Conservation (phyloP, 2,888 invertebrate genomes). For the Hydropsyche betteni region DNA sequence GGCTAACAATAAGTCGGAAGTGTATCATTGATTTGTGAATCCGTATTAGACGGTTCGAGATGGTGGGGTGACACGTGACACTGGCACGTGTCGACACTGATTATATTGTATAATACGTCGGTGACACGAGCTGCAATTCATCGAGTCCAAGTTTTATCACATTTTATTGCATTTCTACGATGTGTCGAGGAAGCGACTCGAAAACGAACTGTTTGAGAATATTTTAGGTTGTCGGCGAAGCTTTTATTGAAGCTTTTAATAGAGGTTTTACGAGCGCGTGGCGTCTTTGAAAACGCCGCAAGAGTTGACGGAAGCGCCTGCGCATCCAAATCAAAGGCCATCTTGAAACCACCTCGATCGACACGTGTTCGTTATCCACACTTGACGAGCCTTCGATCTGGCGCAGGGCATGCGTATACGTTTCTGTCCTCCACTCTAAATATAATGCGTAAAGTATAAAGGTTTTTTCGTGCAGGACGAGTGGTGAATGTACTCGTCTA, state of each 20-base stretch:
- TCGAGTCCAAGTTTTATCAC: too few species aligned
- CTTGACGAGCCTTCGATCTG: slow-evolving; percentile 4
- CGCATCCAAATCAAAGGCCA: slow-evolving; percentile 33
- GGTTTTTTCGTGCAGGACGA: too few species aligned
- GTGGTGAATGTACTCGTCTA: too few species aligned
- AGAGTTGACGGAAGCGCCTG: slow-evolving; percentile 1
- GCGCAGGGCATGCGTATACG: not conserved
- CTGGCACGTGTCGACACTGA: too few species aligned
- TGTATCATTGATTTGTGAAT: too few species aligned
- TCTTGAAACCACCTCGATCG: slow-evolving; percentile 25
- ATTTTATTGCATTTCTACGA: too few species aligned
- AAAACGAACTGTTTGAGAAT: slow-evolving; percentile 4
- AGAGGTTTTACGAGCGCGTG: slow-evolving; percentile 20
- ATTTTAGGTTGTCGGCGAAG: not conserved
- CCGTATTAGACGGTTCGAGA: too few species aligned
- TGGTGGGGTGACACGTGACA: too few species aligned
- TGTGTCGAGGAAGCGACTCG: not conserved
- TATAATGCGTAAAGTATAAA: too few species aligned
- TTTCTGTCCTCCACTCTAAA: not conserved
- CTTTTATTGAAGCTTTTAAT: slow-evolving; percentile 25
- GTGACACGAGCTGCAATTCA: too few species aligned
- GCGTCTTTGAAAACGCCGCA: slow-evolving; percentile 16
- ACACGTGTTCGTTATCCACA: slow-evolving; percentile 31
- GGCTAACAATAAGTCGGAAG: too few species aligned
- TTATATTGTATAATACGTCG: too few species aligned